A percentile compares a stretch with the other conserved stretches of the same genome.
These are phyloP conservation scores for Dione vanillae DNA, from an alignment of 2,888 invertebrate species.

Conservation along the genomic window DNA sequence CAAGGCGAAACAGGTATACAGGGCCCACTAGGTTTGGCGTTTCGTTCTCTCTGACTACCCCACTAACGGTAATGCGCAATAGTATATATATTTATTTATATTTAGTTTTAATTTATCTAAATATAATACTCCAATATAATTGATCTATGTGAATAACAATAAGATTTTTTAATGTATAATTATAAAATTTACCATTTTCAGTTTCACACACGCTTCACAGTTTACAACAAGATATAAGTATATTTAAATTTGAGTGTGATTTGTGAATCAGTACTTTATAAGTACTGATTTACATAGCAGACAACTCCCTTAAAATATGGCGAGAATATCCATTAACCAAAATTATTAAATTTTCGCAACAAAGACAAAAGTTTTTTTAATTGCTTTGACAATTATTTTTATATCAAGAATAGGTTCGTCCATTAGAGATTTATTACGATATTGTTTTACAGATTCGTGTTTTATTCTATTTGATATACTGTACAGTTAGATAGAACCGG, in stretches of 20 bases:
- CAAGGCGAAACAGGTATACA: no score
- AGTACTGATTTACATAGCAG: constrained; percentile 23
- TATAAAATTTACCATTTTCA: constrained; percentile 8
- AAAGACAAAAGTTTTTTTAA: neutral
- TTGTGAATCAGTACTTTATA: no score
- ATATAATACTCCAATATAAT: constrained; percentile 5
- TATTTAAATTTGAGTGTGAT: no score
- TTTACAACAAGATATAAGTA: neutral
- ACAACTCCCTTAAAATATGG: constrained; percentile 24
- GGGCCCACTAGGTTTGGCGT: no score
- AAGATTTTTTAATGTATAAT: constrained; percentile 10
- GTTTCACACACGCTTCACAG: neutral
- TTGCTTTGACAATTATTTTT: neutral
- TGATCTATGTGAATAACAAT: neutral
- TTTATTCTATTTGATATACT: no score
- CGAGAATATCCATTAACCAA: constrained; percentile 24
- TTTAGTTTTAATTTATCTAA: constrained; percentile 16
- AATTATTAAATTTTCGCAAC: constrained; percentile 14
- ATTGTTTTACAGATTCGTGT: no score
- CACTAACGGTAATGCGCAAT: no score
- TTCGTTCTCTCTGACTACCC: no score
- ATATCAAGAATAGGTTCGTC: neutral
- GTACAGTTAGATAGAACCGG: no score
- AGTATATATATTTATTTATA: neutral
- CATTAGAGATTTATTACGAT: no score